Conservation (phyloP, 2,113 vertebrate species). For the Piprites chloris region DNA sequence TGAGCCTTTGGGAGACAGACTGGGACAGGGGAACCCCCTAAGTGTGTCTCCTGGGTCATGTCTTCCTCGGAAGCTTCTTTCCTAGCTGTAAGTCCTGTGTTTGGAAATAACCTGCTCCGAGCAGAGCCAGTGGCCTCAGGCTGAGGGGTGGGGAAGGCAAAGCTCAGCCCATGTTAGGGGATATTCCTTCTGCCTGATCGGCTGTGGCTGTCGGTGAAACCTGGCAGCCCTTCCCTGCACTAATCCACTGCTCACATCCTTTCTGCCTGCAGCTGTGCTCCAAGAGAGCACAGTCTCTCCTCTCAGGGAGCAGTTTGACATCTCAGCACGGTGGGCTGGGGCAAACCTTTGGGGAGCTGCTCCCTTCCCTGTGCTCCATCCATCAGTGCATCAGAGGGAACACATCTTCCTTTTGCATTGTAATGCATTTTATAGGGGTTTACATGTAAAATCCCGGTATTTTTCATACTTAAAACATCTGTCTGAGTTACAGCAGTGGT, state of each 20-base stretch:
- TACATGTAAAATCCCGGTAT: background rate
- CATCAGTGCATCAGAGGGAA: fast-evolving
- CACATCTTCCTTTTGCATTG: background rate
- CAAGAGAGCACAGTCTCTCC: no score
- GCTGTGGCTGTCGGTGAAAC: background rate
- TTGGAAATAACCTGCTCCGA: background rate
- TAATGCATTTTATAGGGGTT: background rate
- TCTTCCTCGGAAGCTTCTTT: background rate
- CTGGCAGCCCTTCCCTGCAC: background rate
- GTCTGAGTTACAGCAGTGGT: background rate
- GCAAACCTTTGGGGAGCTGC: background rate
- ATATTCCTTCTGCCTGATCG: background rate
- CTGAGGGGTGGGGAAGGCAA: background rate
- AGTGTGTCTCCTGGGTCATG: background rate
- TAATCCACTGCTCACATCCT: background rate
- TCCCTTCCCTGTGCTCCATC: background rate
- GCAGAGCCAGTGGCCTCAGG: background rate
- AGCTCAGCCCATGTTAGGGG: background rate
- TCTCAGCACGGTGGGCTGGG: background rate
- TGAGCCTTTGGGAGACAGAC: background rate
- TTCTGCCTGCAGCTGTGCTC: background rate
- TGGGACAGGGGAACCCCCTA: background rate
- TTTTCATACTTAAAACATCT: background rate
- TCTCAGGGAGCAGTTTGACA: background rate
- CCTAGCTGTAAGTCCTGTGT: background rate